Evolutionary conservation across 2,113 vertebrate genomes (phyloP).

Genomic region (Cyprinus carpio): DNA sequence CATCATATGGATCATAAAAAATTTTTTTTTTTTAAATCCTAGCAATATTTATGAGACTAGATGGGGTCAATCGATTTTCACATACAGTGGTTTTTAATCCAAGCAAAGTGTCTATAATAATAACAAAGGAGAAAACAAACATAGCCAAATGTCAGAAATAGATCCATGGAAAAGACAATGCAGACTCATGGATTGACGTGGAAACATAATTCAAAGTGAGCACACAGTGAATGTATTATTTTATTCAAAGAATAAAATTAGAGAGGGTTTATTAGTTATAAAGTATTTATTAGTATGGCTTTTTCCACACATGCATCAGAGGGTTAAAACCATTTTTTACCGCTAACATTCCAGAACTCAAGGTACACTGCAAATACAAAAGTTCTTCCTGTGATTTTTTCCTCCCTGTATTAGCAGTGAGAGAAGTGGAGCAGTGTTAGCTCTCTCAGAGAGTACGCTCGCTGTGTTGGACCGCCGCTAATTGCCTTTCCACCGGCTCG

Average conservation of each 20-base stretch:
- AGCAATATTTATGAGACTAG: constrained; percentile 48
- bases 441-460: constrained; percentile 35
- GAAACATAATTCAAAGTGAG: background rate
- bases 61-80: constrained; percentile 53
- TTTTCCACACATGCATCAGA: background rate
- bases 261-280: background rate
- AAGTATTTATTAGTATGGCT: background rate
- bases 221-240: background rate
- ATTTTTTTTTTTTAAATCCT: constrained; percentile 41
- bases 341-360: background rate
- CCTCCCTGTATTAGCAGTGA: constrained; percentile 15
- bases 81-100: constrained; percentile 35
- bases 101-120: constrained; percentile 32
- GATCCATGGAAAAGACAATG: background rate
- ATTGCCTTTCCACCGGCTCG: constrained; percentile 60
- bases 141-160: background rate
- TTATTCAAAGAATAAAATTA: background rate
- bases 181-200: background rate
- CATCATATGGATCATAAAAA: background rate
- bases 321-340: background rate
- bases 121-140: background rate
- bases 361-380: background rate
- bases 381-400: background rate
- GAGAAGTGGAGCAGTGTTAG: constrained; percentile 12
- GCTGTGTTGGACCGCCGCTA: constrained; percentile 50